Evolutionary conservation across 30 jellyfish, hydroid and myxozoan genomes (phyloP), one percentile per base, ranked within the genome.

Genomic region (Chrysaora quinquecirrha): DNA sequence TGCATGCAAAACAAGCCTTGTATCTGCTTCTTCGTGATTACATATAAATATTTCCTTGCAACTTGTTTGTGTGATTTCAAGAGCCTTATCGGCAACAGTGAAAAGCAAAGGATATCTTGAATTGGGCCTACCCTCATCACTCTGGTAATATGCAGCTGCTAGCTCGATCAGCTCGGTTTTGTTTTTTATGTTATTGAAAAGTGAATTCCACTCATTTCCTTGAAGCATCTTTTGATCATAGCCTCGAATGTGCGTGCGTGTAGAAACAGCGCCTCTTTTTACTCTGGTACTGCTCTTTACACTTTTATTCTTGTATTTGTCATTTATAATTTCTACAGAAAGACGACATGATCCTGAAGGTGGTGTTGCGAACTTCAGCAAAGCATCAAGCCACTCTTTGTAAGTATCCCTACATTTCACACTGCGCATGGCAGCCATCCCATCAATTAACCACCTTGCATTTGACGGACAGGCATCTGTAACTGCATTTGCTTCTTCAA

Each of bases 1-100:
- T 31, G 82, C 82, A 69, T 69, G 82, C 21, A 69, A 43, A 28
- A 69, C 69, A n/a, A 69, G 63, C 27, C 82, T 69, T 24, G 82
- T 69, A 33, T 69, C 82, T 1, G 73, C 72, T 6, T 28, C 82
- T 25, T 69, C 73, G 72, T 60, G 72, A 20, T 60, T 60, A 60
- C 64, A 46, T 27, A n/a, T n/a, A n/a, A n/a, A n/a, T 27, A 31
- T 19, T 1, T 2, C 63, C 9, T 6, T 25, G 7, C 6, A 46
- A 27, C n/a, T 69, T 46, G 62, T 22, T 69, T 43, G 24, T 25
- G 78, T 69, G 32, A 25, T 6, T 21, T 29, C 82, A 1, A 43
- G 27, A 27, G 63, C 32, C 10, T 25, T 66, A 4, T 60, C 33
- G 32, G 22, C 72, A 21, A 9, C 10, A 10, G 58, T 43, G 32